Evolutionary conservation across 2,797 vertebrate species (phyloP).

Genomic region (Chromobotia macracanthus): DNA sequence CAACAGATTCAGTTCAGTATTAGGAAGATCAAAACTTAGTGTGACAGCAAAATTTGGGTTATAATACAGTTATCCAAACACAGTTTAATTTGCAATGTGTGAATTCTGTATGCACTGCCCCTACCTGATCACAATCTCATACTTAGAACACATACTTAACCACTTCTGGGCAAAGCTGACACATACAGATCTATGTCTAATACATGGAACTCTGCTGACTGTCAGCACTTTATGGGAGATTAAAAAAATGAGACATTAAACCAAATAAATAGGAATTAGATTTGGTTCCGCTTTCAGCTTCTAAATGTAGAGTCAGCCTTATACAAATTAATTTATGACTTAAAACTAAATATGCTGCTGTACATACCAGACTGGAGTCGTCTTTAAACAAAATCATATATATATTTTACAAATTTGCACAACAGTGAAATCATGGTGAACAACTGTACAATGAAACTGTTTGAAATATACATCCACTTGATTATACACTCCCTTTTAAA

Average conservation of each 20-base stretch:
- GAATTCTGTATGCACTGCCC: conserved; percentile 25
- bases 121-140: conserved; percentile 40
- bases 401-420: conserved; percentile 84
- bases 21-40: neutral
- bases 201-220: conserved; percentile 47
- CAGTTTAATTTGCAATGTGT: neutral
- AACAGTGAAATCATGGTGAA: conserved; percentile 75
- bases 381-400: conserved; percentile 80
- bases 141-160: conserved; percentile 2
- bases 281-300: neutral
- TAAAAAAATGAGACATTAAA: conserved; percentile 65
- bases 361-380: conserved; percentile 19
- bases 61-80: neutral
- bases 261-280: conserved; percentile 46
- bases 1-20: neutral
- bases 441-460: conserved; percentile 68
- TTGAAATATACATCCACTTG: conserved; percentile 33
- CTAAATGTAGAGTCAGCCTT: neutral
- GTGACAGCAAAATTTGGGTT: no score
- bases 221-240: conserved; percentile 51
- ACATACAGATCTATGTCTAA: conserved; percentile 37
- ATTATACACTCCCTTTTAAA: conserved; percentile 12
- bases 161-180: conserved; percentile 48
- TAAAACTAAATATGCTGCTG: neutral
- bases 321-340: neutral